Conservation (phyloP, 2,888 invertebrate genomes). For the Alcis repandata region DNA sequence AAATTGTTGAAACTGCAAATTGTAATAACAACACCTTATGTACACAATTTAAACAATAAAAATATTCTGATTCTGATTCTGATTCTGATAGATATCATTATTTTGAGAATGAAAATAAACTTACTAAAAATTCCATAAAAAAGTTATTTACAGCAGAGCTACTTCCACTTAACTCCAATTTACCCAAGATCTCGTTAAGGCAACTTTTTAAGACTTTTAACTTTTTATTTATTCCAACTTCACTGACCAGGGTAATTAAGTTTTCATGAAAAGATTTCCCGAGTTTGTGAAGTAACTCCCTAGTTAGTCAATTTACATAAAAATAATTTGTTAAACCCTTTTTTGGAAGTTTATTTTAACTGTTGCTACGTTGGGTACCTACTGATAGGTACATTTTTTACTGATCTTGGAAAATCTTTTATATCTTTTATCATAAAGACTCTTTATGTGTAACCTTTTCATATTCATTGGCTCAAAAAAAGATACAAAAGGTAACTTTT, state of each 20-base stretch:
- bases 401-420: background rate
- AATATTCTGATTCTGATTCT: too few species aligned
- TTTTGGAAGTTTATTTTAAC: slow-evolving; percentile 1
- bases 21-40: too few species aligned
- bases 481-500: too few species aligned
- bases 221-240: slow-evolving; percentile 24
- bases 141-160: slow-evolving; percentile 9
- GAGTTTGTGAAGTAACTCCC: slow-evolving; percentile 14
- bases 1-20: too few species aligned
- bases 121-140: background rate
- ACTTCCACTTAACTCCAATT: slow-evolving; percentile 17
- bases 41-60: too few species aligned
- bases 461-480: too few species aligned
- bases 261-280: slow-evolving; percentile 25
- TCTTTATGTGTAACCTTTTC: too few species aligned
- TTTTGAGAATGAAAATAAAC: background rate
- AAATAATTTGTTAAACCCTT: slow-evolving; percentile 4
- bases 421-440: background rate
- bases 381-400: background rate
- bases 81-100: background rate
- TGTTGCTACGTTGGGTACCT: background rate
- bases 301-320: slow-evolving; percentile 8
- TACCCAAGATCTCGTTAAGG: slow-evolving; percentile 15
- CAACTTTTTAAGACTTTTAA: slow-evolving; percentile 21
- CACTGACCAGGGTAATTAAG: slow-evolving; percentile 27